phyloP scores from a whole-genome alignment of 2,797 vertebrate species.

The Manis javanica region DNA sequence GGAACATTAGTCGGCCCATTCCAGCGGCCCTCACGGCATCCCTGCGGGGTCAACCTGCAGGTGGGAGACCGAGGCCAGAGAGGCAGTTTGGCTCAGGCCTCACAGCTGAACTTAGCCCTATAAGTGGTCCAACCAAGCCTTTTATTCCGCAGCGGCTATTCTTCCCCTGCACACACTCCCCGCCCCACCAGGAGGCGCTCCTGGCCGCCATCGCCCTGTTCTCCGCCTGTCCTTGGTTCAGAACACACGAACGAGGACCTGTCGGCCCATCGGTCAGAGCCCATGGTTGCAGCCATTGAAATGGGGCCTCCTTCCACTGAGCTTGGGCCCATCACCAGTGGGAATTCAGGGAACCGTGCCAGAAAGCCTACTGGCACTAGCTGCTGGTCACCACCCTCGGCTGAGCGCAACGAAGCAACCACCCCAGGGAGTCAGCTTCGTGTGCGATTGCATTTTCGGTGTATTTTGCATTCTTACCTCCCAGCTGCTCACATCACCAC shows the following conservation, averaged over 20 bases:
- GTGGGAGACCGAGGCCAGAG: not conserved
- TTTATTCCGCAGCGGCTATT: too few relatives aligned
- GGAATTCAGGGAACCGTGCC: fast-evolving
- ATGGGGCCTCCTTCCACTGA: not conserved
- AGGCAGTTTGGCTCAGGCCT: not conserved
- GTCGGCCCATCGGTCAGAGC: fast-evolving
- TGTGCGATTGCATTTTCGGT: fast-evolving
- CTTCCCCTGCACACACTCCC: fast-evolving
- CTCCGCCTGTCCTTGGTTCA: not conserved
- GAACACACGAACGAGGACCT: not conserved
- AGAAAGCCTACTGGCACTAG: fast-evolving
- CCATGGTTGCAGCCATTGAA: not conserved
- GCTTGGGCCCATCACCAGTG: not conserved
- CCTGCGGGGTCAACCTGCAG: not conserved
- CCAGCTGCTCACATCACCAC: not conserved
- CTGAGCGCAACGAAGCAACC: not conserved
- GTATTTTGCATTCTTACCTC: not conserved
- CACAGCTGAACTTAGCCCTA: not conserved
- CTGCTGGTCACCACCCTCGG: not conserved
- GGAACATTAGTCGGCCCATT: fast-evolving
- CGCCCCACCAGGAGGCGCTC: fast-evolving
- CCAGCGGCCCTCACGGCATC: not conserved
- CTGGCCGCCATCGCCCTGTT: fast-evolving
- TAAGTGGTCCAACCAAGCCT: not conserved
- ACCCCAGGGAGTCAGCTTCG: not conserved